These are phyloP conservation scores for Latrodectus geometricus DNA, from an alignment of 1,140 invertebrate genomes.

Conservation along the genomic window DNA sequence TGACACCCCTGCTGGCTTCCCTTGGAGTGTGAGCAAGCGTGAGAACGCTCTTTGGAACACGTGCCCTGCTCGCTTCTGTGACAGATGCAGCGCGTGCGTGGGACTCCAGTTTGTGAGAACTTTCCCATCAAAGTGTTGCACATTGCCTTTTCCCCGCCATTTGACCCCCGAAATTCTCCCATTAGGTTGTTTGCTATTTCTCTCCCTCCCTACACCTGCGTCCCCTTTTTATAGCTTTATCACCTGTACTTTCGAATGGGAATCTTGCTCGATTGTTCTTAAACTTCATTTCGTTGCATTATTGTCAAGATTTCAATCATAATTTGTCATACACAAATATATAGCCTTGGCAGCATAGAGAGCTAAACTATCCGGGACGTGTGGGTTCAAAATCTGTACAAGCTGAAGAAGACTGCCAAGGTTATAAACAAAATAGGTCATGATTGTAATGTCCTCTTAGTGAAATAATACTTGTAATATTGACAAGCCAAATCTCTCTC, in stretches of 20 bases:
- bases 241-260: background rate
- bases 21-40: slow-evolving; percentile 1
- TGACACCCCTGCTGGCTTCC: background rate
- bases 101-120: slow-evolving; percentile 15
- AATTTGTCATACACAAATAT: no score
- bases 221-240: background rate
- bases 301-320: no score
- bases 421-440: no score
- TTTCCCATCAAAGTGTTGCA: slow-evolving; percentile 31
- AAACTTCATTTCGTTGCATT: no score
- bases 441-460: no score
- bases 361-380: no score
- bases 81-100: slow-evolving; percentile 53
- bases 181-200: background rate
- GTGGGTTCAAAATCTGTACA: no score
- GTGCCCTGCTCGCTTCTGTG: slow-evolving; percentile 36
- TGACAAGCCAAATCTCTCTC: no score
- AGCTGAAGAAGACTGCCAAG: no score
- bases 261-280: no score
- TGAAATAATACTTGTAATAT: no score
- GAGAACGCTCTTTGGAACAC: slow-evolving; percentile 28
- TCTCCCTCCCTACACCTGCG: background rate
- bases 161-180: background rate
- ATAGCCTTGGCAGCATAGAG: no score
- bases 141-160: background rate